Evolutionary conservation across 2,888 invertebrate genomes (phyloP).

Genomic region (Scrobipalpa costella): DNA sequence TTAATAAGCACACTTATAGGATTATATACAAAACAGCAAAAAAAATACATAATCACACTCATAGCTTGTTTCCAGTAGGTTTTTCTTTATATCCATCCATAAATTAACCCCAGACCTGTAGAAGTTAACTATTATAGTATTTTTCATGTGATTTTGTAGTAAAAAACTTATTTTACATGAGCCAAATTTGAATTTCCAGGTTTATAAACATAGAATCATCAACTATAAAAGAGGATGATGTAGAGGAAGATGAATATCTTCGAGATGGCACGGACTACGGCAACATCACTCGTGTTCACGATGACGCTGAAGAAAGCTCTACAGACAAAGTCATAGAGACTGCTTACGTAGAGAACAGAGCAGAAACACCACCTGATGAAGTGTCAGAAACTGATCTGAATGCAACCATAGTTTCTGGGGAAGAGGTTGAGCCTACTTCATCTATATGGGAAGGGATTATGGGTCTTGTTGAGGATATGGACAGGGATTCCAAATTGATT

Average conservation of each 20-base stretch:
- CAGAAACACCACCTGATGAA: slow-evolving; percentile 52
- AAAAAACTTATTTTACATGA: not conserved
- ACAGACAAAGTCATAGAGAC: slow-evolving; percentile 56
- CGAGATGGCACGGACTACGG: slow-evolving; percentile 75
- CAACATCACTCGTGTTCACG: slow-evolving; percentile 62
- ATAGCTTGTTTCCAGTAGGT: no score
- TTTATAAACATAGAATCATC: slow-evolving; percentile 87
- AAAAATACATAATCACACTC: no score
- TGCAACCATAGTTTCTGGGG: slow-evolving; percentile 63
- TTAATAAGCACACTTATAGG: not conserved
- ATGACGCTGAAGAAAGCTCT: slow-evolving; percentile 41
- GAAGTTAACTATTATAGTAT: no score
- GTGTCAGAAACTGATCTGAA: slow-evolving; percentile 62
- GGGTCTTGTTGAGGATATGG: slow-evolving; percentile 69
- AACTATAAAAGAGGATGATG: slow-evolving; percentile 77
- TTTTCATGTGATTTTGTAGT: no score
- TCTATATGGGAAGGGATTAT: slow-evolving; percentile 73
- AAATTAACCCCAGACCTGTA: no score
- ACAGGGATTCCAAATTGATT: slow-evolving; percentile 56
- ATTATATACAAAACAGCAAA: not conserved
- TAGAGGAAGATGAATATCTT: slow-evolving; percentile 77
- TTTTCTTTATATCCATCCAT: no score
- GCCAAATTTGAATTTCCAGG: slow-evolving; percentile 55
- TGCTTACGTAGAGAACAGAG: slow-evolving; percentile 55
- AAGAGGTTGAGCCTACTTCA: slow-evolving; percentile 57